phyloP scores from a whole-genome alignment of 2,888 invertebrate genomes.

The Eristalis tenax region DNA sequence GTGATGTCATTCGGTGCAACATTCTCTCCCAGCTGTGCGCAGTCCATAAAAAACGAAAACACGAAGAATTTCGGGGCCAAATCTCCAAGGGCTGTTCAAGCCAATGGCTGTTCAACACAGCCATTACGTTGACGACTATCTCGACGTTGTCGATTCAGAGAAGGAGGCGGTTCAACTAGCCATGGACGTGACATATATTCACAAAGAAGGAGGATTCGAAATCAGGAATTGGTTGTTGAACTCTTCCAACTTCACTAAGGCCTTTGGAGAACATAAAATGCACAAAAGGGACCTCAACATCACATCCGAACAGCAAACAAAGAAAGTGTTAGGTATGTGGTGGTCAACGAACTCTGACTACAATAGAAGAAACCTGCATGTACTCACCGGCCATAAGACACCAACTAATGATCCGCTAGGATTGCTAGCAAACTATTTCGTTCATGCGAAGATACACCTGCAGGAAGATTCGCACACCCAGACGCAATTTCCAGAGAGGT shows the following conservation, averaged over 20 bases:
- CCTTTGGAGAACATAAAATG: neutral
- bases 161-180: neutral
- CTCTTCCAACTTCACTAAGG: neutral
- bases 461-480: neutral
- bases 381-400: constrained; percentile 31
- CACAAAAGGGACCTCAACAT: neutral
- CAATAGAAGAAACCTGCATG: constrained; percentile 8
- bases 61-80: neutral
- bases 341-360: constrained; percentile 64
- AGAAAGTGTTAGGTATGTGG: constrained; percentile 58
- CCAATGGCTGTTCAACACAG: constrained; percentile 36
- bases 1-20: constrained; percentile 55
- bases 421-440: constrained; percentile 68
- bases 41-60: constrained; percentile 51
- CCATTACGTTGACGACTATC: constrained; percentile 38
- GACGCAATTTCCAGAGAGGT: neutral
- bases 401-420: constrained; percentile 75
- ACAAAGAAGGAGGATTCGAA: neutral
- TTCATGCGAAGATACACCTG: constrained; percentile 72
- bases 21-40: constrained; percentile 48
- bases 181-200: neutral
- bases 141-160: constrained; percentile 9
- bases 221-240: neutral
- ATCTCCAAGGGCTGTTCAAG: constrained; percentile 34
- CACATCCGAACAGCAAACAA: constrained; percentile 21